Evolutionary conservation across 2,797 vertebrate genomes (phyloP).

Genomic region (Atherinosoma microstoma): DNA sequence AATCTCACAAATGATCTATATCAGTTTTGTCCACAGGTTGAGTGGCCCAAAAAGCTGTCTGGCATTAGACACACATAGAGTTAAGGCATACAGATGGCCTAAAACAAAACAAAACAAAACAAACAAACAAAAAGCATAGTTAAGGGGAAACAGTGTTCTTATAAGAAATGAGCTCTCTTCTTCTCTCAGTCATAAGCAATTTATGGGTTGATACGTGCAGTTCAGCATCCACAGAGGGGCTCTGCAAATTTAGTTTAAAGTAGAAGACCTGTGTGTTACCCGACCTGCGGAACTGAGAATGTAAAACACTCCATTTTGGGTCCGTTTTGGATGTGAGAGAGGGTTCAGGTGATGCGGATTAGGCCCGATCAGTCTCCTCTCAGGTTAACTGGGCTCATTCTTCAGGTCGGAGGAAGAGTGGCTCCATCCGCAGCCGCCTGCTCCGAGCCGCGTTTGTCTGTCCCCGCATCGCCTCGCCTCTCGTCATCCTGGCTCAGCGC

Average conservation of each 20-base stretch:
- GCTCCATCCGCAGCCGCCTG: constrained; percentile 40
- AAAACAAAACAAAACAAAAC: constrained; percentile 44
- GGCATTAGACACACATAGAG: constrained; percentile 68
- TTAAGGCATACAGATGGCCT: constrained; percentile 82
- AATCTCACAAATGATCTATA: constrained; percentile 46
- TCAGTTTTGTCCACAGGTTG: constrained; percentile 53
- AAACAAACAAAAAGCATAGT: constrained; percentile 61
- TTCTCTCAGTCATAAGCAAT: constrained; percentile 38
- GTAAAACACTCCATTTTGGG: constrained; percentile 61
- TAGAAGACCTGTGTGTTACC: constrained; percentile 63
- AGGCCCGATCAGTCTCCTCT: constrained; percentile 61
- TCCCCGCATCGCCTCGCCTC: constrained; percentile 17
- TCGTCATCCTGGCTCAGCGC: constrained; percentile 18
- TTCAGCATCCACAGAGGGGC: constrained; percentile 61
- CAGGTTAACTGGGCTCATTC: constrained; percentile 34
- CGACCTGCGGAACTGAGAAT: constrained; percentile 72
- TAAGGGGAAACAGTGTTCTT: constrained; percentile 52
- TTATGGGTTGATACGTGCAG: constrained; percentile 53
- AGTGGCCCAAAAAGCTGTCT: constrained; percentile 71
- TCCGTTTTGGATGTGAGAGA: constrained; percentile 20
- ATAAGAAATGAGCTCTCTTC: constrained; percentile 57
- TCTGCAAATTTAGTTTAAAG: constrained; percentile 48
- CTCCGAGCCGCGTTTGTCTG: constrained; percentile 34
- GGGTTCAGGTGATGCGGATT: constrained; percentile 1
- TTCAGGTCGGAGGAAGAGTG: constrained; percentile 51